These are phyloP conservation scores for Halichoeres trimaculatus DNA, from an alignment of 2,113 vertebrate species.

Conservation along the genomic window DNA sequence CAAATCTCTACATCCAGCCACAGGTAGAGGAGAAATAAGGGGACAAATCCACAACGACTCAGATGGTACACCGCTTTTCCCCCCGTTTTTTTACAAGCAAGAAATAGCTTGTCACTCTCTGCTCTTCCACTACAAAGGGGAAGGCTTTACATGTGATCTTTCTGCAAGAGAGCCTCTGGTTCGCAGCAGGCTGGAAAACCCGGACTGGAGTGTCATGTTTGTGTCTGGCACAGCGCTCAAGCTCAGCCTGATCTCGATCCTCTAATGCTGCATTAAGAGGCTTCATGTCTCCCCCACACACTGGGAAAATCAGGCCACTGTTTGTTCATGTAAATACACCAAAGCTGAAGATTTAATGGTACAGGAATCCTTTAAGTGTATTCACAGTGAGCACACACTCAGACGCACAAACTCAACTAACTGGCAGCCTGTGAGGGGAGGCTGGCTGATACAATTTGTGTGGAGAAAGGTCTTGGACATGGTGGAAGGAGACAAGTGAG, in stretches of 20 bases:
- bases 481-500: conserved; percentile 64
- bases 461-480: conserved; percentile 68
- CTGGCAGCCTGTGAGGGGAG: conserved; percentile 56
- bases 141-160: conserved; percentile 92
- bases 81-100: conserved; percentile 77
- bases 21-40: conserved; percentile 69
- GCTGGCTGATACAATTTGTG: conserved; percentile 61
- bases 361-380: conserved; percentile 49
- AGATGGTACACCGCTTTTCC: conserved; percentile 65
- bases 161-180: conserved; percentile 88
- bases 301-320: conserved; percentile 13
- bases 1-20: conserved; percentile 68
- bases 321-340: conserved; percentile 21
- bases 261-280: conserved; percentile 17
- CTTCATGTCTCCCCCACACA: conserved; percentile 32
- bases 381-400: conserved; percentile 32
- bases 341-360: conserved; percentile 18
- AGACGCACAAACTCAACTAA: conserved; percentile 41
- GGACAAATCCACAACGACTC: conserved; percentile 78
- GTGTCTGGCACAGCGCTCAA: conserved; percentile 17
- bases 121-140: conserved; percentile 91
- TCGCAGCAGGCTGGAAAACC: conserved; percentile 84
- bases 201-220: conserved; percentile 83
- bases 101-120: conserved; percentile 89
- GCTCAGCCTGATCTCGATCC: conserved; percentile 36